Conservation (phyloP, 1,140 invertebrate species). For the Myzus persicae region DNA sequence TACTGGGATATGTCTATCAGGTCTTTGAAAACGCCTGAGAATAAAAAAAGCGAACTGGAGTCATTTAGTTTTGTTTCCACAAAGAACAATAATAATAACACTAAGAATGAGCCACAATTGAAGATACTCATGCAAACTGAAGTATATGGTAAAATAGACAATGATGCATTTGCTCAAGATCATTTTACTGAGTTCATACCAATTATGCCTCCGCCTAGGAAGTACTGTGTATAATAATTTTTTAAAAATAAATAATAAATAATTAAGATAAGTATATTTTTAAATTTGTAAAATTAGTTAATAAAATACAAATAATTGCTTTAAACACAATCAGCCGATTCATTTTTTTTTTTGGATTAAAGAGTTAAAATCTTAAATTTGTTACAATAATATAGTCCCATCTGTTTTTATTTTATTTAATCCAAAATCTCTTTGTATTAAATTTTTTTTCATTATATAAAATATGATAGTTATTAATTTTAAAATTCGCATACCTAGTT, state of each 20-base stretch:
- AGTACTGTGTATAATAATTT: background rate
- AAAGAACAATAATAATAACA: background rate
- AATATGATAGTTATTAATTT: background rate
- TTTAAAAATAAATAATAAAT: background rate
- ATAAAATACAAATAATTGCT: background rate
- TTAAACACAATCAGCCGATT: background rate
- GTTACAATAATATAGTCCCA: no score
- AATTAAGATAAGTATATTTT: background rate
- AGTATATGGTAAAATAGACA: conserved; percentile 5
- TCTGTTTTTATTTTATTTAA: no score
- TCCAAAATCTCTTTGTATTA: no score
- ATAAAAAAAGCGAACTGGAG: background rate
- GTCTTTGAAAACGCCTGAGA: background rate
- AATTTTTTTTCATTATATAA: no score
- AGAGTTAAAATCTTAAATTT: no score
- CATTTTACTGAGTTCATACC: conserved; percentile 31
- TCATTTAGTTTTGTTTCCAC: conserved; percentile 9
- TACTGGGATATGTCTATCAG: conserved; percentile 43
- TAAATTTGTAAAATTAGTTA: background rate
- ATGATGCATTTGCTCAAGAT: background rate
- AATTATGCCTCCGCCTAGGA: conserved; percentile 41
- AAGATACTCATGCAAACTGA: conserved; percentile 45
- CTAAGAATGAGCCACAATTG: background rate
- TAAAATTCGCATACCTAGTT: background rate
- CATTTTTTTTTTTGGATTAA: background rate